Percentiles rank a stretch among this genome's conserved stretches.
Evolutionary conservation across 2,888 invertebrate species (phyloP).

Genomic region (Heliconius aoede): DNA sequence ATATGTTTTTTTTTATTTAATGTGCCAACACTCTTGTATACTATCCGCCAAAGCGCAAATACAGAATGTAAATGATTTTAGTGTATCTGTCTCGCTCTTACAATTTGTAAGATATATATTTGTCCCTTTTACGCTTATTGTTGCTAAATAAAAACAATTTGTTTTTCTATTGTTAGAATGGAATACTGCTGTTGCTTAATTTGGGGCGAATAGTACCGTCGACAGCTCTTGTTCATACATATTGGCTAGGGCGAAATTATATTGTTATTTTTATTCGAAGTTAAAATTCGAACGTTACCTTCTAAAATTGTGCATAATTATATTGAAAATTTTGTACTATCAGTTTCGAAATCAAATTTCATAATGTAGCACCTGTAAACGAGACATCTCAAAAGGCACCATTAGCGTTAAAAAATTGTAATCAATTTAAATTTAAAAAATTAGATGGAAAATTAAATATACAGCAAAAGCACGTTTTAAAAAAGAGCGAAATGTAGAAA

Average conservation of each 20-base stretch:
- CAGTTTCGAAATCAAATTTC: constrained; percentile 45
- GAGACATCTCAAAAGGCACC: constrained; percentile 49
- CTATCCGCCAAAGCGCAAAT: constrained; percentile 31
- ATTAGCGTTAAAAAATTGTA: constrained; percentile 23
- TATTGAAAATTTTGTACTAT: constrained; percentile 44
- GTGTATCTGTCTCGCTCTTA: not conserved
- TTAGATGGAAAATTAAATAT: not conserved
- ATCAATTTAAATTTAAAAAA: constrained; percentile 2
- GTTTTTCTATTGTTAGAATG: not conserved
- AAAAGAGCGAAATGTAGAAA: not conserved
- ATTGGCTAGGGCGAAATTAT: constrained; percentile 60
- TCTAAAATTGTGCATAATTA: constrained; percentile 13
- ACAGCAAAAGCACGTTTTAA: not conserved
- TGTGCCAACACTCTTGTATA: constrained; percentile 44
- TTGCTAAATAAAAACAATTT: not conserved
- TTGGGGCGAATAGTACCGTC: constrained; percentile 34
- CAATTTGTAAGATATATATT: not conserved
- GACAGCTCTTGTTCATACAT: constrained; percentile 65
- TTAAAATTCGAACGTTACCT: constrained; percentile 16
- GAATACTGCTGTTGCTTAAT: not conserved
- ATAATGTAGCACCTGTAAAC: constrained; percentile 46
- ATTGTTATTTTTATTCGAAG: constrained; percentile 20
- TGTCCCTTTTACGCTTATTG: not conserved
- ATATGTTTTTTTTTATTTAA: constrained; percentile 47
- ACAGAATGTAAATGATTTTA: not conserved